Base-by-base conservation (phyloP, 2,113 vertebrate species). In the Corythornis cristatus region DNA sequence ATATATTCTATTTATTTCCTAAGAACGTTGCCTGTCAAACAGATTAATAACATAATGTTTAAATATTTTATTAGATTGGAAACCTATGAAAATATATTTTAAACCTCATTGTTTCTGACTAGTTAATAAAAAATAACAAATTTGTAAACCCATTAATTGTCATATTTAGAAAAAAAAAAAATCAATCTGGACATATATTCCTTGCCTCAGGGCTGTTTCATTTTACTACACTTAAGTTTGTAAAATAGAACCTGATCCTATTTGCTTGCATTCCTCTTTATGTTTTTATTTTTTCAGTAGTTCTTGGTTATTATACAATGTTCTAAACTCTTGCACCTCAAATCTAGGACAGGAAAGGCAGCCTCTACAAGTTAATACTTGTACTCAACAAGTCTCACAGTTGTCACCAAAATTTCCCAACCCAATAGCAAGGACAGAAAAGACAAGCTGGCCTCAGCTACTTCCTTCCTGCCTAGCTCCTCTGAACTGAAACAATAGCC, bases 101-200 rank as follows among this genome's bases (percentile, higher is more conserved):
- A 92, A 97, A 93, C 20, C 15, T 73, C 84, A 58, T 68, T 92
- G 85, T 48, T 95, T 58, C 70, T 90, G 53, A 75, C 80, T 75
- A 95, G 60, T 94, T 95, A 94, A 84, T 86, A 83, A 74, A 60
- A 29, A 96, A 83, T 37, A 46, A 8, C 45, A 90, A 60, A 54
- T 91, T 80, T 58, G 33, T 20, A 96, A 93, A 88, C 37, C 14
- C 57, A 90, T 92, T 94, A 94, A 95, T 88, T 93, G 28, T 79
- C 70, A 88, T 68, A 90, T 92, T 89, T 79, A 76, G 71, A 70
- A 93, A 94, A 93, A 96, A 95, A 95, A 94, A 91, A 96, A 94
- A 96, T 60, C 37, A 37, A 93, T 60, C 23, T 80, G 42, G 64
- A 61, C 60, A 88, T 43, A 71, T 93, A 91, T 88, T 94, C 88